Evolutionary conservation across 2,113 vertebrate species (phyloP), one percentile per base, ranked within the genome.

Genomic region (Anolis carolinensis): DNA sequence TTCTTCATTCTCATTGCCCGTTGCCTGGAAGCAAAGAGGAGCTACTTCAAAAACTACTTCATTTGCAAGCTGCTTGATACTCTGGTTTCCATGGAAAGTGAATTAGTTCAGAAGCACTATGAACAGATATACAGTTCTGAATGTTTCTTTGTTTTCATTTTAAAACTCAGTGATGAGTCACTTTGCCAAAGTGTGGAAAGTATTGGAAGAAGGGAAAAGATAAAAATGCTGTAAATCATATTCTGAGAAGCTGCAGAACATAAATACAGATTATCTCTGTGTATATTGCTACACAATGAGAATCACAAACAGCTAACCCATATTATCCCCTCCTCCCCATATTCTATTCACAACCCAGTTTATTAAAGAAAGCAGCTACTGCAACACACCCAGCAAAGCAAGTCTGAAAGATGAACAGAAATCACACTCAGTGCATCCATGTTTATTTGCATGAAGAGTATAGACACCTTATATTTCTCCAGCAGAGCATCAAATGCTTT

Each of bases 401-500:
- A n/a, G 13, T 32, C 13, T 73, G 32, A 27, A 18, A 23, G 63
- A 34, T 71, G 34, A 71, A 76, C 59, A 10, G 1, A n/a, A 62
- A 48, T n/a, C 74, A 62, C 14, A 78, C 63, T 34, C 21, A 2
- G 10, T 20, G 21, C 59, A 34, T 18, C 23, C 50, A 44, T 7
- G 44, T 77, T 48, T 82, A 70, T 82, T 71, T 82, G 32, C 20
- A 30, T 11, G 23, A 23, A 23, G 20, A 63, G 7, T 62, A 78
- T 13, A 83, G 39, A 13, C 74, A 83, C 14, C 14, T 48, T 83
- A 44, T 50, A 20, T 71, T 78, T 87, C 39, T 71, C 36, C 27
- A 83, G 10, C 65, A 77, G 48, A 59, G 67, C 50, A 82, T 63
- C 63, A 74, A 73, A 80, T 32, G 27, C 32, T 82, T 82, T 71